A percentile compares a stretch with the other conserved stretches of the same genome.
These are phyloP conservation scores for Portunus trituberculatus DNA, from an alignment of 1,140 invertebrate genomes.

Conservation along the genomic window DNA sequence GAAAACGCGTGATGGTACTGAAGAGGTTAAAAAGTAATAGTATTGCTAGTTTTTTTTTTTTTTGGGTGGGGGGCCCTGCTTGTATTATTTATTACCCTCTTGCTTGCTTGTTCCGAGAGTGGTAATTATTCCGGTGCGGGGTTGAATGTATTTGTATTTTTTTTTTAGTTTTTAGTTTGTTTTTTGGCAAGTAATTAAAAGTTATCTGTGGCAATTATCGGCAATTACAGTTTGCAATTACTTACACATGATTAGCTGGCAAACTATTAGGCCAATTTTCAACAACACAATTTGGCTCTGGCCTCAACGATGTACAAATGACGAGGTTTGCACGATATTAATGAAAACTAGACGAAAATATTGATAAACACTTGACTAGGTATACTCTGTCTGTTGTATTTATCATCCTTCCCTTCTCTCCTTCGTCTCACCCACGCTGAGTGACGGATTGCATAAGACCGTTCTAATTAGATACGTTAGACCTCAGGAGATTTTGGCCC, in stretches of 20 bases:
- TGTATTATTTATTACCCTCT: too few relatives aligned
- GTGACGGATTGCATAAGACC: background rate
- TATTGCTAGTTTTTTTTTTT: too few relatives aligned
- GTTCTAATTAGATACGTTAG: too few relatives aligned
- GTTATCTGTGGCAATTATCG: background rate
- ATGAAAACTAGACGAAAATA: background rate
- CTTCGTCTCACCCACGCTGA: background rate
- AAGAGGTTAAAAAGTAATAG: too few relatives aligned
- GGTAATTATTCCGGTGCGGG: too few relatives aligned
- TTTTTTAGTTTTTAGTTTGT: too few relatives aligned
- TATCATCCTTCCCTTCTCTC: background rate
- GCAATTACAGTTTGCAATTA: conserved; percentile 13
- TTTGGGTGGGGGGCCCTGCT: too few relatives aligned
- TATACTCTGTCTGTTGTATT: too few relatives aligned
- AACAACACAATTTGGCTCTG: background rate
- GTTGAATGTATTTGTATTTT: too few relatives aligned
- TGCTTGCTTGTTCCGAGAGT: too few relatives aligned
- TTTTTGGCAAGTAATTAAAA: background rate
- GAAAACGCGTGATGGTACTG: too few relatives aligned
- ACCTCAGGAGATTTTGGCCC: too few relatives aligned
- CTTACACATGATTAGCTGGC: background rate
- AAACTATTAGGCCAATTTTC: background rate
- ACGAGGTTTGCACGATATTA: background rate
- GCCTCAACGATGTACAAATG: background rate
- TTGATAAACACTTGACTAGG: background rate